phyloP scores from a whole-genome alignment of 2,888 invertebrate species.

The Drosophila multiciliata region DNA sequence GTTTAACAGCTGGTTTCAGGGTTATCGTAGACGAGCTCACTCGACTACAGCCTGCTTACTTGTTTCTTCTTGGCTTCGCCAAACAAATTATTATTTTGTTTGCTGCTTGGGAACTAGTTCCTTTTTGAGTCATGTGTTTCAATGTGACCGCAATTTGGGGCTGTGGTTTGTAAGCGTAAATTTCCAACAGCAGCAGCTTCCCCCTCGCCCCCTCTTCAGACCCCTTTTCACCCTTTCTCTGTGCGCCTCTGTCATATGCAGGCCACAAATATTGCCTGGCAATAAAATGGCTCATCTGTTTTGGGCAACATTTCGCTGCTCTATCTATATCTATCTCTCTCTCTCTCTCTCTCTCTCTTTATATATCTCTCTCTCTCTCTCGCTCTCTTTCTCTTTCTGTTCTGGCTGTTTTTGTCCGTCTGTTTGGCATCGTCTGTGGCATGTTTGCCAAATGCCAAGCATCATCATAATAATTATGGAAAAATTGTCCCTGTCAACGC shows the following conservation, averaged over 20 bases:
- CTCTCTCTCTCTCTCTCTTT: neutral
- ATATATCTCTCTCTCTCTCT: neutral
- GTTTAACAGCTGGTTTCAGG: too few species aligned
- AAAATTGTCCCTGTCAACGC: slow-evolving; percentile 75
- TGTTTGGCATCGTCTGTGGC: slow-evolving; percentile 43
- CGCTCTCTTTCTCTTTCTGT: neutral
- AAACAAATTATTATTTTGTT: neutral
- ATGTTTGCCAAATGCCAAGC: slow-evolving; percentile 80
- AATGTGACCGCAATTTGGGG: slow-evolving; percentile 39
- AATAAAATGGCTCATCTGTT: slow-evolving; percentile 77
- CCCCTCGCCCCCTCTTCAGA: too few species aligned
- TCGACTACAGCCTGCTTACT: too few species aligned
- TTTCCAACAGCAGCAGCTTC: slow-evolving; percentile 3
- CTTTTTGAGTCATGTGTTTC: neutral
- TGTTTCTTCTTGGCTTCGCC: neutral
- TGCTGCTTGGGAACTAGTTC: slow-evolving; percentile 3
- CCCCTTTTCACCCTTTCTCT: neutral
- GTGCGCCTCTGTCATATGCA: slow-evolving; percentile 1
- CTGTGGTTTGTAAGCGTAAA: slow-evolving; percentile 20
- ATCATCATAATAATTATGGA: slow-evolving; percentile 82
- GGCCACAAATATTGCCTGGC: slow-evolving; percentile 58
- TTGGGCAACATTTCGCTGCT: slow-evolving; percentile 50
- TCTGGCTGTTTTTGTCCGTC: slow-evolving; percentile 1
- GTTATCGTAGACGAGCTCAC: too few species aligned
- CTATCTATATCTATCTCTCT: neutral